These are phyloP conservation scores for Strigamia crassipes DNA, from an alignment of 2,888 invertebrate genomes.

Conservation along the genomic window DNA sequence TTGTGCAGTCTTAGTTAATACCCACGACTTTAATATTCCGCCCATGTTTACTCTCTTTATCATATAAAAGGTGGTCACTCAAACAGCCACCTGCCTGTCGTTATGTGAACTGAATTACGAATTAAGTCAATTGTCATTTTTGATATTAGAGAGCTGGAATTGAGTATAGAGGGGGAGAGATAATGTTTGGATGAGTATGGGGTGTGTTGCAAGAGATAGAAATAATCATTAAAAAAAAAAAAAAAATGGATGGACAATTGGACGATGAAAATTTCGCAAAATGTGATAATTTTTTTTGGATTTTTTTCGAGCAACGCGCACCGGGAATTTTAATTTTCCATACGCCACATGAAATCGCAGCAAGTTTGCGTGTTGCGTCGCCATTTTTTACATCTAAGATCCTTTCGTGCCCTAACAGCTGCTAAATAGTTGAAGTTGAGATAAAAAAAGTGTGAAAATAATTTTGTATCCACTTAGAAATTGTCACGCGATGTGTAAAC, in stretches of 20 bases:
- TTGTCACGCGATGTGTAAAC: constrained; percentile 16
- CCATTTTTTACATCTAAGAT: background rate
- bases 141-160: background rate
- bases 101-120: constrained; percentile 22
- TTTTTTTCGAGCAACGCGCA: too few relatives aligned
- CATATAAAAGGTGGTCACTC: constrained; percentile 29
- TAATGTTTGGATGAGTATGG: background rate
- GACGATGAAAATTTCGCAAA: too few relatives aligned
- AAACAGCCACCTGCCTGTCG: constrained; percentile 30
- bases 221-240: too few relatives aligned
- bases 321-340: background rate
- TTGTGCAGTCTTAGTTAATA: background rate
- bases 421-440: constrained; percentile 8
- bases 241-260: too few relatives aligned
- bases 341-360: background rate
- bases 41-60: constrained; percentile 17
- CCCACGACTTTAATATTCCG: background rate
- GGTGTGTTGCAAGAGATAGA: too few relatives aligned
- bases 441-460: constrained; percentile 10
- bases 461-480: constrained; percentile 22
- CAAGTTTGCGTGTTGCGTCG: constrained; percentile 4
- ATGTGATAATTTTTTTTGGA: too few relatives aligned
- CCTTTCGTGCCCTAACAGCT: constrained; percentile 30
- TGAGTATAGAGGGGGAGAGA: background rate
- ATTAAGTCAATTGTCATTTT: constrained; percentile 22